Base-by-base conservation (phyloP, 2,888 invertebrate species). In the Drosophila merina region DNA sequence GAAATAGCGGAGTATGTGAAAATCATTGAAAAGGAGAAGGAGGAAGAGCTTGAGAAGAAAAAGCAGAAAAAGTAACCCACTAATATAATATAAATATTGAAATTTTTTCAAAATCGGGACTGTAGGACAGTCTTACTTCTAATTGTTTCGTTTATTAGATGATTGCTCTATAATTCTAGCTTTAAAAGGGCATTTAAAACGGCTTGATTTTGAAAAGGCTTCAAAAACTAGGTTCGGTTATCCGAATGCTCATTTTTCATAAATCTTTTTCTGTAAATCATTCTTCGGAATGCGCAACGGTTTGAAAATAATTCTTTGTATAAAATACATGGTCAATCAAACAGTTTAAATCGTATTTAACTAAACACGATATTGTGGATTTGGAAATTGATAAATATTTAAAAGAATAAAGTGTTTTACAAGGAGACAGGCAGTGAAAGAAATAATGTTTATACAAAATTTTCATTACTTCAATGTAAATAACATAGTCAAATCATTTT, bases 1-100 rank as follows among this genome's bases (percentile, higher is more conserved):
- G 97, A 97, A 56, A 98, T 99, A 82, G 98, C 98, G 82, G 95
- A 96, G 72, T 97, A 98, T 92, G 98, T 99, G 9, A 95, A 95
- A 48, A 96, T 97, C 88, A 99, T 99, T 88, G 99, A 99, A 90
- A 98, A 97, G 89, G 99, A 99, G 90, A 99, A 99, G 89, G 98
- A 98, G 91, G 98, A 97, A 89, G 99, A 99, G 91, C 97, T 98
- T 30, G 99, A 99, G 91, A 99, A 98, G 94, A 98, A 98, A 92
- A 98, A 98, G 88, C 96, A 96, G 89, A 97, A 91, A 78, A 92
- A 92, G 82, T 92, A 89, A 77, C 62, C 28, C 10, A 20, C 25
- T 9, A 47, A 8, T 28, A 30, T 9, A 48, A 45, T 28, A 20
- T 25, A 42, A 42, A 9, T 14, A 36, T 57, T 57, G 38, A 62